Conservation (phyloP, 2,797 vertebrate genomes). For the Neosilurus hyrtlii region DNA sequence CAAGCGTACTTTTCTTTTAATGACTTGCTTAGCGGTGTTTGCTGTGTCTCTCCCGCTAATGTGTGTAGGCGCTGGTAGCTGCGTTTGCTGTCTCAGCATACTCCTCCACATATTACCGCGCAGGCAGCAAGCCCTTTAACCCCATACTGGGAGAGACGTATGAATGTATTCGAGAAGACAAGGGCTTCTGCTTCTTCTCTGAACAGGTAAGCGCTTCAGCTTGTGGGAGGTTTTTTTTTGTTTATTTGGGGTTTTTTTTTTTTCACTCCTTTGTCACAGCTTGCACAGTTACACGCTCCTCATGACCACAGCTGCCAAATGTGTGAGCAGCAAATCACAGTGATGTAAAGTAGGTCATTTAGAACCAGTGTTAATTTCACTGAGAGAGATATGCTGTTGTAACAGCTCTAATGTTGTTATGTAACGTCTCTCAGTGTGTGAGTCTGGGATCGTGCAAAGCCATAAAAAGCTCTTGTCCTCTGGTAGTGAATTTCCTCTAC, state of each 20-base stretch:
- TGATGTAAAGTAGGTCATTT: slow-evolving; percentile 17
- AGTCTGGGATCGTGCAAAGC: neutral
- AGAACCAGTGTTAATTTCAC: slow-evolving; percentile 18
- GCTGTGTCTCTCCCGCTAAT: slow-evolving; percentile 20
- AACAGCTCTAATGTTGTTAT: slow-evolving; percentile 2
- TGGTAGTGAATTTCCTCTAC: slow-evolving; percentile 27
- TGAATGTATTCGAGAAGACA: slow-evolving; percentile 97
- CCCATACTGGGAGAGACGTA: slow-evolving; percentile 96
- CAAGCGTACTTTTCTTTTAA: neutral
- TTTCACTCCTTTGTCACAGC: neutral
- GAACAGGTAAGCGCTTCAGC: slow-evolving; percentile 80
- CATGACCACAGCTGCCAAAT: neutral
- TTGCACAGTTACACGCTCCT: neutral
- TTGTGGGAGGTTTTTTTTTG: neutral
- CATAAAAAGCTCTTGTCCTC: slow-evolving; percentile 37
- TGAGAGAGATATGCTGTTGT: neutral
- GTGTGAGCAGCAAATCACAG: neutral
- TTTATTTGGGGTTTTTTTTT: too few relatives aligned
- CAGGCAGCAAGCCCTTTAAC: slow-evolving; percentile 99
- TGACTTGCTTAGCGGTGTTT: slow-evolving; percentile 22
- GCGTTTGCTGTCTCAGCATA: slow-evolving; percentile 98
- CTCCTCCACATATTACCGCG: slow-evolving; percentile 95
- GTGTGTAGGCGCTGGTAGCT: slow-evolving; percentile 75
- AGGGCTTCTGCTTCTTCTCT: slow-evolving; percentile 96
- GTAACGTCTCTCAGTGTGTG: neutral